Evolutionary conservation across 2,797 vertebrate genomes (phyloP).

Genomic region (Tragelaphus oryx): DNA sequence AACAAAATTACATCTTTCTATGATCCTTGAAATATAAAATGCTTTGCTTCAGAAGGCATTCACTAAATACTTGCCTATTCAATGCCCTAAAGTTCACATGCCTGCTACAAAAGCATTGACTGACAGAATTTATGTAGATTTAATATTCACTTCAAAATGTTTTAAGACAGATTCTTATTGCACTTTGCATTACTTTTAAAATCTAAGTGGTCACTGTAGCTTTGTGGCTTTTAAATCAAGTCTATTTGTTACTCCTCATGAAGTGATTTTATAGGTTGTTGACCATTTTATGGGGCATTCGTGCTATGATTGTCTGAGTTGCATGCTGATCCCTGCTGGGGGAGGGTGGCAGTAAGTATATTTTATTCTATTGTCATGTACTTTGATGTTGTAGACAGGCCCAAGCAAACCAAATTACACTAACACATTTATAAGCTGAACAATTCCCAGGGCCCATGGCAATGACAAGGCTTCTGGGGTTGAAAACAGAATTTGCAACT

Average conservation of each 20-base stretch:
- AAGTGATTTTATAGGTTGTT: conserved; percentile 30
- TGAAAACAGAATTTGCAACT: neutral
- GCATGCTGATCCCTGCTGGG: neutral
- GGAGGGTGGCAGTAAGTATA: neutral
- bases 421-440: neutral
- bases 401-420: neutral
- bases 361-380: neutral
- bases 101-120: conserved; percentile 9
- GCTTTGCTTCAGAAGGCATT: conserved; percentile 9
- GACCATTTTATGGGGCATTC: conserved; percentile 25
- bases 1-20: conserved; percentile 1
- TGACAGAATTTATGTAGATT: conserved; percentile 29
- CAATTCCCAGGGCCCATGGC: neutral
- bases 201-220: neutral
- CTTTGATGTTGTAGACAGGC: neutral
- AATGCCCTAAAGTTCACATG: neutral
- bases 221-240: conserved; percentile 44
- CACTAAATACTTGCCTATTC: conserved; percentile 30
- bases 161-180: conserved; percentile 33
- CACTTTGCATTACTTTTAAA: conserved; percentile 51
- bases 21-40: conserved; percentile 25
- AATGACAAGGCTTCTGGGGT: neutral
- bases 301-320: conserved; percentile 4
- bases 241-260: conserved; percentile 10
- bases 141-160: conserved; percentile 44